Base-by-base conservation (phyloP, 2,797 vertebrate species). In the Mastacembelus armatus region DNA sequence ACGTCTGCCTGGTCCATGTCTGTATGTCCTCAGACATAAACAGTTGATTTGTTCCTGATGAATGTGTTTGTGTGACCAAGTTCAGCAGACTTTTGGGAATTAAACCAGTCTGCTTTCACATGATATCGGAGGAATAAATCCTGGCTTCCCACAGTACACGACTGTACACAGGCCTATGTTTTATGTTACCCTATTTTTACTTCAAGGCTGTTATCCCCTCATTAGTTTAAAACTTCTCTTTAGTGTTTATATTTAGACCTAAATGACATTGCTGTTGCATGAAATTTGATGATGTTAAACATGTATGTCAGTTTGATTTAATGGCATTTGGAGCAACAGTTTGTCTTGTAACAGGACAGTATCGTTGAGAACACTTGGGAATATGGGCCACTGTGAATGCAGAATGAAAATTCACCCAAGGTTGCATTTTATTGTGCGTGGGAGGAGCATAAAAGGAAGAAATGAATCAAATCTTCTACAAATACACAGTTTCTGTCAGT, bases 111-210 rank as follows among this genome's bases (percentile, higher is more conserved):
- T 5, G 44, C 38, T 15, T 78, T 66, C 75, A 76, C 65, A 65
- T 69, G 68, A 78, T 49, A 52, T 65, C 47, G 33, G 42, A 47
- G 44, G n/a, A 38, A 45, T 24, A 19, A 44, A 44, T 44, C 24
- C 51, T 40, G 49, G 48, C 52, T 76, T 65, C 45, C 52, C 62
- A 66, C 71, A 56, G 62, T 27, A 39, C 79, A 51, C 70, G 75
- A 78, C 47, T 4, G 7, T n/a, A 5, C 29, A 7, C 6, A 42
- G 55, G 24, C 6, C 10, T 0, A 14, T 2, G 18, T 7, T 26
- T 7, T 49, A 5, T 40, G 57, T 43, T 35, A 64, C 63, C 54
- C 16, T 29, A 5, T 29, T 63, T 43, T 55, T 50, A 33, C 55
- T 7, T 22, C 36, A 18, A 7, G 2, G 40, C 35, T 64, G 42